phyloP scores from a whole-genome alignment of 2,113 vertebrate genomes.

The Mustela nigripes region DNA sequence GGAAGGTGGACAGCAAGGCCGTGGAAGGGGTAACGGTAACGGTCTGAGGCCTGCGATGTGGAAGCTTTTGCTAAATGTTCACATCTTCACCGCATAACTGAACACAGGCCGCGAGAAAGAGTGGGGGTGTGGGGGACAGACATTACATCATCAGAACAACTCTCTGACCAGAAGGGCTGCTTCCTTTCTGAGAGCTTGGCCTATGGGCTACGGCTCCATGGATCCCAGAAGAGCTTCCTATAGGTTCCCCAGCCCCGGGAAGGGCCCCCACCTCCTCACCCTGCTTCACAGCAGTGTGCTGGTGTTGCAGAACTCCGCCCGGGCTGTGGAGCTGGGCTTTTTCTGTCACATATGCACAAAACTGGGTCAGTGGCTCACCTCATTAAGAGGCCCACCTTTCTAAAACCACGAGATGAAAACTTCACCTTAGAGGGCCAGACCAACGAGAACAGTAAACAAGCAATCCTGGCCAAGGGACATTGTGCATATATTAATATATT shows the following conservation, averaged over 20 bases:
- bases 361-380: neutral
- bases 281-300: neutral
- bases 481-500: neutral
- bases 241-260: neutral
- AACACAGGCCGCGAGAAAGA: neutral
- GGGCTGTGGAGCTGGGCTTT: neutral
- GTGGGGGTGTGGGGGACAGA: too few species aligned
- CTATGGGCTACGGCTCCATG: fast-evolving
- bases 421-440: neutral
- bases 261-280: neutral
- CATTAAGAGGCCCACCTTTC: neutral
- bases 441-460: neutral
- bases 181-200: neutral
- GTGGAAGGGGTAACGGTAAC: neutral
- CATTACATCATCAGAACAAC: neutral
- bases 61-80: neutral
- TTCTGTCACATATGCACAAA: neutral
- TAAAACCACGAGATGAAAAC: neutral
- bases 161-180: neutral
- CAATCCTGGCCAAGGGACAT: neutral
- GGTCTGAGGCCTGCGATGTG: neutral
- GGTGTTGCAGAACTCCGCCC: neutral
- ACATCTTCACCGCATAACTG: neutral
- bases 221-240: neutral
- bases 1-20: neutral